Conservation (phyloP, 92 coral and sea anemone genomes). For the Metridium senile region DNA sequence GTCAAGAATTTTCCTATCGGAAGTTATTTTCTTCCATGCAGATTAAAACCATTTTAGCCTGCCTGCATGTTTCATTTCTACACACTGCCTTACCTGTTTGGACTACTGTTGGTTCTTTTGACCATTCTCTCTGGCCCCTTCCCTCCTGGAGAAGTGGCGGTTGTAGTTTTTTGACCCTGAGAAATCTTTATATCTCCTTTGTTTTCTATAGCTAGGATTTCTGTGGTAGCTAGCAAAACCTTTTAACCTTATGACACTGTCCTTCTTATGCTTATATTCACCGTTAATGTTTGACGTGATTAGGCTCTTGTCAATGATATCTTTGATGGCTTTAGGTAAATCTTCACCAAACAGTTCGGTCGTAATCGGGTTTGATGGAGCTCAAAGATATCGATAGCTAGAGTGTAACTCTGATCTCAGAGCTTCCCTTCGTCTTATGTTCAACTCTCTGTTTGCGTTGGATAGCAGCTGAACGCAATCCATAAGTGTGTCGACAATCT, state of each 20-base stretch:
- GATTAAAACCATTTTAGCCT: conserved; percentile 30
- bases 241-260: too few species aligned
- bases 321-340: conserved; percentile 51
- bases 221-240: too few species aligned
- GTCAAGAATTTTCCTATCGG: conserved; percentile 34
- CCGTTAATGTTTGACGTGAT: background rate
- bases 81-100: conserved; percentile 3
- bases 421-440: conserved; percentile 42
- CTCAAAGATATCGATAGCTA: conserved; percentile 53
- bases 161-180: background rate
- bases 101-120: conserved; percentile 30
- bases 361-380: conserved; percentile 60
- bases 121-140: background rate
- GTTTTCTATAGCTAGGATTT: too few species aligned
- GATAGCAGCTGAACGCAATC: conserved; percentile 59
- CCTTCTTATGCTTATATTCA: too few species aligned
- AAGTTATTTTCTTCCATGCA: conserved; percentile 31
- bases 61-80: conserved; percentile 24
- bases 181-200: background rate
- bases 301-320: conserved; percentile 9
- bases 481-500: conserved; percentile 43
- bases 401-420: conserved; percentile 53
- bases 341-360: conserved; percentile 63
- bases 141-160: background rate
- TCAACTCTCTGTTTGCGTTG: conserved; percentile 49